phyloP scores from a whole-genome alignment of 2,113 vertebrate genomes.

The Spizaetus ornatus region DNA sequence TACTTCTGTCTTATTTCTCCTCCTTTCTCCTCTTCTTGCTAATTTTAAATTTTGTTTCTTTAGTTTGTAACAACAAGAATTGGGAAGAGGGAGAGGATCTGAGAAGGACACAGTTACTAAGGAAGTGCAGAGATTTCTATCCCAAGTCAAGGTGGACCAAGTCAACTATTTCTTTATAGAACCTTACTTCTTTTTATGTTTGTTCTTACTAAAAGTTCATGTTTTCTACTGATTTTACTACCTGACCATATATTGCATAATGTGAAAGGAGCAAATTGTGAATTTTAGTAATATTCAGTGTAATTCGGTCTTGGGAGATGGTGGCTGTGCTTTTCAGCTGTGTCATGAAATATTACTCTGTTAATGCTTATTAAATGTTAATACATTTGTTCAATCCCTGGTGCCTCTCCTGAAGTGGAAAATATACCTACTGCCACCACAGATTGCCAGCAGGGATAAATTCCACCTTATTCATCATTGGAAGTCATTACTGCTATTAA shows the following conservation, averaged over 20 bases:
- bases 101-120: background rate
- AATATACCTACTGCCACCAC: background rate
- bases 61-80: background rate
- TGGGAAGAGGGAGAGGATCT: background rate
- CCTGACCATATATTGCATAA: background rate
- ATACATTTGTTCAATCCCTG: background rate
- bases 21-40: background rate
- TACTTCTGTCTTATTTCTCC: background rate
- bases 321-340: constrained; percentile 26
- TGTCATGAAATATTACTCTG: constrained; percentile 2
- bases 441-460: constrained; percentile 1
- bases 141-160: background rate
- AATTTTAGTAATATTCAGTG: background rate
- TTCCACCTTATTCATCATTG: background rate
- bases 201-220: background rate
- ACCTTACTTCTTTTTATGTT: background rate
- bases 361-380: constrained; percentile 22
- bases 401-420: background rate
- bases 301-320: background rate
- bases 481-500: background rate
- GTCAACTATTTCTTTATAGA: background rate
- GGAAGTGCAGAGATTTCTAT: background rate
- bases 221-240: background rate
- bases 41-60: background rate
- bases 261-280: background rate